Base-by-base conservation (phyloP, 2,797 vertebrate genomes). In the Leucoraja ocellata region DNA sequence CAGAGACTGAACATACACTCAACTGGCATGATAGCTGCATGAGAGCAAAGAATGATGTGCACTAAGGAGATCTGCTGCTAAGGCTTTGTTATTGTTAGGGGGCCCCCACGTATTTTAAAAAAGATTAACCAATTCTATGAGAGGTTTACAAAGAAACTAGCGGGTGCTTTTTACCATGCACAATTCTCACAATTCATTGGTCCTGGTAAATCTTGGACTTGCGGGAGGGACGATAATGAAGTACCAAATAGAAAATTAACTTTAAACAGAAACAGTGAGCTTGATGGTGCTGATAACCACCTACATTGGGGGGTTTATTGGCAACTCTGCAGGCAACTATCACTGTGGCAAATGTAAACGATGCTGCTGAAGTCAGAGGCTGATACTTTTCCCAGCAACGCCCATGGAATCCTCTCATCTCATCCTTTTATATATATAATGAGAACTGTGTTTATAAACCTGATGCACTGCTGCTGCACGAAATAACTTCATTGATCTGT, bases 71-170 rank as follows among this genome's bases (percentile, higher is more conserved):
- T 79, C 78, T 39, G 32, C 78, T 28, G 14, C 78, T 78, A 79
- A 79, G 32, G 32, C 36, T 79, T 79, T 79, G 78, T 79, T 79
- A 79, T 79, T 79, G 32, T 79, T 79, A 79, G 16, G 78, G 78
- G 78, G 78, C 3, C 78, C 46, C 78, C 78, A 36, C 16, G 13
- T 16, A 25, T 79, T n/a, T 39, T 21, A 21, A 79, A 79, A 79
- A 76, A 79, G 32, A 13, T 39, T 78, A 78, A 78, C 77, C 77
- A 78, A 78, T 32, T 78, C 77, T 36, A 36, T 36, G 77, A 78
- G 77, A 78, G 77, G 77, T 78, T 36, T 78, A 78, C 11, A 78
- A 78, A 78, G 77, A 36, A 78, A 36, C n/a, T 78, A 13, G 77
- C 13, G 11, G 32, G 25, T 78, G 36, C 28, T 32, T 78, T 78